Conservation (phyloP, 2,113 vertebrate species). For the Gambusia affinis region DNA sequence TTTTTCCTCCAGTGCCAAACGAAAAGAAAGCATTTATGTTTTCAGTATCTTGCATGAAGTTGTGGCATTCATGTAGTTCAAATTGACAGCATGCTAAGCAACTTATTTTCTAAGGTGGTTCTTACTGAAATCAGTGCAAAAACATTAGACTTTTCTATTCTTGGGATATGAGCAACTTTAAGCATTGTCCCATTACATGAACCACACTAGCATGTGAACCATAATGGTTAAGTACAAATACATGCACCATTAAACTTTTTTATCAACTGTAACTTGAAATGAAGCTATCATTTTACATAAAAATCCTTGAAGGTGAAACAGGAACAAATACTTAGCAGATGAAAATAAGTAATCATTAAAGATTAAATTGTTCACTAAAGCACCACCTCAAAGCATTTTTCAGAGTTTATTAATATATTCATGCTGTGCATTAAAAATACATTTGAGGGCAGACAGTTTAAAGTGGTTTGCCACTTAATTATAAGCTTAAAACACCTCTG, state of each 20-base stretch:
- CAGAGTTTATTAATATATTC: constrained; percentile 27
- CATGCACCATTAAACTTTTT: too few relatives aligned
- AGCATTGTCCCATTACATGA: too few relatives aligned
- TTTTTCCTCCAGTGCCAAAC: background rate
- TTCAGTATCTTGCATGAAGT: background rate
- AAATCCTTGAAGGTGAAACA: background rate
- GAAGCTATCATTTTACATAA: background rate
- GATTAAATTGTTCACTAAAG: constrained; percentile 4
- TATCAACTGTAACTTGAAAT: too few relatives aligned
- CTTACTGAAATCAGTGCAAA: background rate
- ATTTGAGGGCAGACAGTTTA: constrained; percentile 5
- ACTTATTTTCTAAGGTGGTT: background rate
- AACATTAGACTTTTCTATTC: background rate
- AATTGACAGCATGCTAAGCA: background rate
- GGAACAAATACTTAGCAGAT: background rate
- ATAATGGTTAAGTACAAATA: too few relatives aligned
- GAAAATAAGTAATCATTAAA: constrained; percentile 1
- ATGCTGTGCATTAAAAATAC: constrained; percentile 33
- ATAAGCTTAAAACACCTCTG: background rate
- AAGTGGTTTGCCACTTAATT: constrained; percentile 7
- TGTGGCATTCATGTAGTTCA: background rate
- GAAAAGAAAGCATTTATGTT: background rate
- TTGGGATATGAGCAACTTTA: too few relatives aligned
- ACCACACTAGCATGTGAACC: too few relatives aligned
- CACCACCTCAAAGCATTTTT: background rate